Evolutionary conservation across 2,888 invertebrate species (phyloP).

Genomic region (Encarsia formosa): DNA sequence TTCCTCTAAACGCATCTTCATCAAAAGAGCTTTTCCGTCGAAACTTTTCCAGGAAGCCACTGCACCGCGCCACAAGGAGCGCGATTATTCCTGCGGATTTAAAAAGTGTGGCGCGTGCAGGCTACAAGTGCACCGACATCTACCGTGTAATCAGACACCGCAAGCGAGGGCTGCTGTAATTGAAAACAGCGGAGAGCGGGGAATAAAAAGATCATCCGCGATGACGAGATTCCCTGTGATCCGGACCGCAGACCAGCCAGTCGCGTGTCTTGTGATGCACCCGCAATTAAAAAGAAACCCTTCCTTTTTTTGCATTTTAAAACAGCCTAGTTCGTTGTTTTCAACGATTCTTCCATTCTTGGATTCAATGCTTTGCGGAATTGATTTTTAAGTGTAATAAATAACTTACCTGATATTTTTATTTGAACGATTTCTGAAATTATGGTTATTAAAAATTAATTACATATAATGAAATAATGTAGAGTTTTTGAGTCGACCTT

Average conservation of each 20-base stretch:
- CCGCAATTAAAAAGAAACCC: conserved; percentile 23
- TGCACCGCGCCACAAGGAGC: conserved; percentile 1
- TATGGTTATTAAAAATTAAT: no score
- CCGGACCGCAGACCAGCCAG: conserved; percentile 33
- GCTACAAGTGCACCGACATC: conserved; percentile 48
- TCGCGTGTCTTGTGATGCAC: neutral
- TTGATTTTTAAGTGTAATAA: no score
- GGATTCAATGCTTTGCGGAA: no score
- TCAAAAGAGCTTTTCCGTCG: neutral
- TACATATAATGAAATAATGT: no score
- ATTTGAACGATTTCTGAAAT: no score
- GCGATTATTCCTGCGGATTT: no score
- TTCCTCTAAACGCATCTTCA: no score
- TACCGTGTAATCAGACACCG: conserved; percentile 51
- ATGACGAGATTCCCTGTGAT: conserved; percentile 37
- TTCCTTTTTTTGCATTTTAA: neutral
- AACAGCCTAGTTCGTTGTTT: neutral
- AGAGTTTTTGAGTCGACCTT: no score
- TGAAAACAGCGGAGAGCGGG: conserved; percentile 41
- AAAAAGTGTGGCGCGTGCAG: neutral
- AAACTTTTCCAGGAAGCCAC: neutral
- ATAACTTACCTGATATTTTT: no score
- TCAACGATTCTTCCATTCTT: no score
- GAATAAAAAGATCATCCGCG: conserved; percentile 27
- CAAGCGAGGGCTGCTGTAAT: conserved; percentile 36